Evolutionary conservation across 2,113 vertebrate species (phyloP), one percentile per base, ranked within the genome.

Genomic region (Meriones unguiculatus): DNA sequence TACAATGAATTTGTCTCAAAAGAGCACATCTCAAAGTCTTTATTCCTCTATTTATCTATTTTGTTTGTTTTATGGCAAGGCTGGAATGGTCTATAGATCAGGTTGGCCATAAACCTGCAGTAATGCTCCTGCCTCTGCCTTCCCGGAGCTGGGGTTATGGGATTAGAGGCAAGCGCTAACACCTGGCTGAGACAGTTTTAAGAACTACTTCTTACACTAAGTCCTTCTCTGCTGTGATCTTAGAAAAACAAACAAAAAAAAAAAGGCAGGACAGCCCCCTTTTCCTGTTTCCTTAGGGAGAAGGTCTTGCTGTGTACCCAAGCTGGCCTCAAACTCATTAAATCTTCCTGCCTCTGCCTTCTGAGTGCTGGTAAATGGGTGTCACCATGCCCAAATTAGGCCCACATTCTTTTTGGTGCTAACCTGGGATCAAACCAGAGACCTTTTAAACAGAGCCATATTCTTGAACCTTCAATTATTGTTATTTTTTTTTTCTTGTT

Each of bases 161-260:
- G 46, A 46, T 46, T 46, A 46, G 46, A 46, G 46, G 46, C 46
- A 46, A 46, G 46, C 46, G 46, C 46, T 46, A 46, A 46, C 46
- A 69, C 67, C 32, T 70, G 10, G 35, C 38, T 30, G 52, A 80
- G 30, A 54, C 8, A 20, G 77, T n/a, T 82, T 38, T 81, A 59
- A 82, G 8, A 82, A 82, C 62, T 89, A 50, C 35, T 95, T 86
- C 14, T 85, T 59, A 93, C 82, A 96, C 35, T n/a, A 59, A 52
- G 57, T 38, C 28, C n/a, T 57, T 78, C 38, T 85, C 76, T 30
- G 24, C 22, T 82, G 38, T 52, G 46, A 90, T 59, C 24, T 80
- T 46, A 72, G 57, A 20, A 95, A 6, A 18, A 62, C 54, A 92
- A 85, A n/a, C n/a, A n/a, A n/a, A n/a, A n/a, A n/a, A n/a, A 89